Evolutionary conservation across 1,140 invertebrate genomes (phyloP).

Genomic region (Calycopis cecrops): DNA sequence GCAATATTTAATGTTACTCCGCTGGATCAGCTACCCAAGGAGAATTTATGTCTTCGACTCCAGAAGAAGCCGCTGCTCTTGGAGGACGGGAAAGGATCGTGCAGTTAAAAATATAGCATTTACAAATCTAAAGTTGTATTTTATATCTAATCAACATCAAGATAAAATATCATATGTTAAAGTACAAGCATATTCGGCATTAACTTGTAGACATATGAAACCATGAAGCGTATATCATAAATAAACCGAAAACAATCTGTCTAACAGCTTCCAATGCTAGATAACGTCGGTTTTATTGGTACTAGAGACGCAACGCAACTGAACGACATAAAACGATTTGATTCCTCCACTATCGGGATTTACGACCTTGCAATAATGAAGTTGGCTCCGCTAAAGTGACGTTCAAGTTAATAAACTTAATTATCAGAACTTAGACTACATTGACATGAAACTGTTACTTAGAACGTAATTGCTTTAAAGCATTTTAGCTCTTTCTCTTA

Average conservation of each 20-base stretch:
- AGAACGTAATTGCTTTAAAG: too few relatives aligned
- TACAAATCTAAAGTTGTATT: too few relatives aligned
- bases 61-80: too few relatives aligned
- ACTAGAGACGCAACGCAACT: conserved; percentile 1
- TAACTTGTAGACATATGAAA: background rate
- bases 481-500: too few relatives aligned
- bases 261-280: conserved; percentile 3
- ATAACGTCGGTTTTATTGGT: background rate
- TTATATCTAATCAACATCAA: too few relatives aligned
- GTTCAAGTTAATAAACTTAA: background rate
- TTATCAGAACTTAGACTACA: background rate
- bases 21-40: too few relatives aligned
- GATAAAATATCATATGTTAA: background rate
- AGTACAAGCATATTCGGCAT: too few relatives aligned
- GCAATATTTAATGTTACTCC: too few relatives aligned
- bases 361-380: background rate
- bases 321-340: conserved; percentile 6
- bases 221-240: background rate
- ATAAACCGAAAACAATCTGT: conserved; percentile 1
- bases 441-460: too few relatives aligned
- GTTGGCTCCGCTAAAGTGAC: background rate
- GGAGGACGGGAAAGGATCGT: too few relatives aligned
- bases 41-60: too few relatives aligned
- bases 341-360: conserved; percentile 4
- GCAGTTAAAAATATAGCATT: too few relatives aligned